Evolutionary conservation across 2,888 invertebrate species (phyloP).

Genomic region (Aethes cnicana): DNA sequence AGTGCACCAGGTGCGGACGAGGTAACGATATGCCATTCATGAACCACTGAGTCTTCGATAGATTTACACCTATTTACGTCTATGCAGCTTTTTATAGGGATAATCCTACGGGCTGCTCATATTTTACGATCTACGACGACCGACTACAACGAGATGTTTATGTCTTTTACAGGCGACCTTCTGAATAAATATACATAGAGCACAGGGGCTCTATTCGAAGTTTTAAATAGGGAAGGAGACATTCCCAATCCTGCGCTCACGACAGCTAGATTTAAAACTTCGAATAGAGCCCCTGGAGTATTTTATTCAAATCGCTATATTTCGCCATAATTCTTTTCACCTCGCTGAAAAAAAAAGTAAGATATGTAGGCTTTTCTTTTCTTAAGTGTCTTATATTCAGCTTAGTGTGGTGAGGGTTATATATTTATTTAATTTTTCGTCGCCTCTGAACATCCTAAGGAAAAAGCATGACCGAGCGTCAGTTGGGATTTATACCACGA

Average conservation of each 20-base stretch:
- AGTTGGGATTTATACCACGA: too few relatives aligned
- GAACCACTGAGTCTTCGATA: slow-evolving; percentile 14
- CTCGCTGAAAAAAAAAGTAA: slow-evolving; percentile 1
- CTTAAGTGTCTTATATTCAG: slow-evolving; percentile 9
- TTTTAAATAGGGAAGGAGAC: too few relatives aligned
- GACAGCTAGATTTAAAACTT: too few relatives aligned
- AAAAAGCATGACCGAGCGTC: too few relatives aligned
- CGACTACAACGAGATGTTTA: slow-evolving; percentile 29
- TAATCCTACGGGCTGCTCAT: slow-evolving; percentile 26
- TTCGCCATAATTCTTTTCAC: not conserved
- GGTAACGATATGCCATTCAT: slow-evolving; percentile 14
- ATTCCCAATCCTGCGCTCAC: too few relatives aligned
- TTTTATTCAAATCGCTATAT: not conserved
- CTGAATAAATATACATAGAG: too few relatives aligned
- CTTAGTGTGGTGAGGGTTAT: not conserved
- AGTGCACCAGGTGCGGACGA: not conserved
- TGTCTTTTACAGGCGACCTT: too few relatives aligned
- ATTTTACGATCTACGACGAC: slow-evolving; percentile 26
- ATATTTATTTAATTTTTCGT: slow-evolving; percentile 8
- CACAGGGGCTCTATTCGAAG: slow-evolving; percentile 8
- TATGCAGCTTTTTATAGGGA: slow-evolving; percentile 28
- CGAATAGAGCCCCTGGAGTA: not conserved
- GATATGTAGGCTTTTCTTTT: not conserved
- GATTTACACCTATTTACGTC: slow-evolving; percentile 31
- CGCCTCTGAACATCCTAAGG: too few relatives aligned